Conservation (phyloP, 2,888 invertebrate species). For the Rhamnusium bicolor region DNA sequence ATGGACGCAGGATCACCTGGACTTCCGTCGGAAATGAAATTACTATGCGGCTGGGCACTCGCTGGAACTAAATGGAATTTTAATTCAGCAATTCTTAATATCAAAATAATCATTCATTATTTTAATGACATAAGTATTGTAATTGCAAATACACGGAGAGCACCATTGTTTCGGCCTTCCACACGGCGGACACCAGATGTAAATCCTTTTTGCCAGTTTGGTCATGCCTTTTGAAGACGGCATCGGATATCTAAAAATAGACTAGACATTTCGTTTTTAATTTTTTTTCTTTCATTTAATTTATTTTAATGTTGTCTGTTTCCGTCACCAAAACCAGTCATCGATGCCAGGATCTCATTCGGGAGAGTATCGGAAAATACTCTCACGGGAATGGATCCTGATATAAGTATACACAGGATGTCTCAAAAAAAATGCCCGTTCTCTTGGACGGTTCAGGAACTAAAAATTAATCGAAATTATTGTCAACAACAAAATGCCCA, state of each 20-base stretch:
- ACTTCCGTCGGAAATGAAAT: slow-evolving; percentile 61
- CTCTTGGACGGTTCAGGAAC: too few species aligned
- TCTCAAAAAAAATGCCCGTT: too few species aligned
- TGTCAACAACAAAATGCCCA: too few species aligned
- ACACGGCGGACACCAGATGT: background rate
- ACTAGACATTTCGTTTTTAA: background rate
- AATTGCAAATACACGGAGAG: slow-evolving; percentile 18
- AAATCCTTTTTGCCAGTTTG: background rate
- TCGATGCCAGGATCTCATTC: too few species aligned
- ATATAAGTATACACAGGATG: too few species aligned
- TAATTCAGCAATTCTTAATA: slow-evolving; percentile 41
- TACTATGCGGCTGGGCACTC: slow-evolving; percentile 39
- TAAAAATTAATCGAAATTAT: too few species aligned
- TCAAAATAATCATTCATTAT: slow-evolving; percentile 35
- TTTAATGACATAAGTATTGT: slow-evolving; percentile 34
- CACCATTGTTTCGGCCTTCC: slow-evolving; percentile 1
- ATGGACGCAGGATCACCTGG: slow-evolving; percentile 58
- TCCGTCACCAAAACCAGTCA: too few species aligned
- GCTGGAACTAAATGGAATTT: slow-evolving; percentile 42
- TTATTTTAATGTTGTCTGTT: too few species aligned
- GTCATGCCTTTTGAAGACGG: background rate
- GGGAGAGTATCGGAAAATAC: too few species aligned
- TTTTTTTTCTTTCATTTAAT: background rate
- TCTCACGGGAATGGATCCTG: too few species aligned
- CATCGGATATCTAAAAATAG: background rate